These are phyloP conservation scores for Cheilosia scutellata DNA, from an alignment of 2,888 invertebrate species.

Conservation along the genomic window DNA sequence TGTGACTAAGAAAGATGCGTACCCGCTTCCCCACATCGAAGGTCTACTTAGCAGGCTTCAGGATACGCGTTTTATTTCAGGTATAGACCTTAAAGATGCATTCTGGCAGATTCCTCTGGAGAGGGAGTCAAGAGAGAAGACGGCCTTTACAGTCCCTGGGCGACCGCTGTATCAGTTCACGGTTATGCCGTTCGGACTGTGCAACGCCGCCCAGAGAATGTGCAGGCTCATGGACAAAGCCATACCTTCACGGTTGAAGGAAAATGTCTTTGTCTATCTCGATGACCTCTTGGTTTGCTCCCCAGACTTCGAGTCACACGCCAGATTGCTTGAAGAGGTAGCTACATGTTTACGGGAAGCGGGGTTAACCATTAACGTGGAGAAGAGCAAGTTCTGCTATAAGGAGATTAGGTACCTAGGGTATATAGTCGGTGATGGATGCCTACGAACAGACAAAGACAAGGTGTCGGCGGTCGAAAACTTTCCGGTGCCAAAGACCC, in stretches of 20 bases:
- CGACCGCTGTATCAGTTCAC: too few relatives aligned
- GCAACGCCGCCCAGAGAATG: slow-evolving; percentile 29
- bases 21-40: slow-evolving; percentile 1
- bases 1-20: slow-evolving; percentile 54
- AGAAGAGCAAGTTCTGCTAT: background rate
- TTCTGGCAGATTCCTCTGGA: slow-evolving; percentile 1
- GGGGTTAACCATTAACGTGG: background rate
- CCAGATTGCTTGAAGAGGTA: background rate
- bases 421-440: background rate
- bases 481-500: background rate
- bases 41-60: background rate
- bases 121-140: slow-evolving; percentile 9
- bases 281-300: slow-evolving; percentile 1
- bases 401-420: slow-evolving; percentile 3
- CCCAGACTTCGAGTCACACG: background rate
- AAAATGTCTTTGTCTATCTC: slow-evolving; percentile 6
- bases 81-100: background rate
- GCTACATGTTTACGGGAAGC: background rate
- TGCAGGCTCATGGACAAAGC: background rate
- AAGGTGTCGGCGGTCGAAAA: background rate
- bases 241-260: background rate
- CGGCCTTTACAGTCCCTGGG: slow-evolving; percentile 17
- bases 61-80: background rate
- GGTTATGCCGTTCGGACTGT: background rate
- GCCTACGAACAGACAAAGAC: background rate